Percentiles rank a stretch among this genome's conserved stretches.
Conservation (phyloP, 2,888 invertebrate genomes). For the Chrysotoxum bicinctum region DNA sequence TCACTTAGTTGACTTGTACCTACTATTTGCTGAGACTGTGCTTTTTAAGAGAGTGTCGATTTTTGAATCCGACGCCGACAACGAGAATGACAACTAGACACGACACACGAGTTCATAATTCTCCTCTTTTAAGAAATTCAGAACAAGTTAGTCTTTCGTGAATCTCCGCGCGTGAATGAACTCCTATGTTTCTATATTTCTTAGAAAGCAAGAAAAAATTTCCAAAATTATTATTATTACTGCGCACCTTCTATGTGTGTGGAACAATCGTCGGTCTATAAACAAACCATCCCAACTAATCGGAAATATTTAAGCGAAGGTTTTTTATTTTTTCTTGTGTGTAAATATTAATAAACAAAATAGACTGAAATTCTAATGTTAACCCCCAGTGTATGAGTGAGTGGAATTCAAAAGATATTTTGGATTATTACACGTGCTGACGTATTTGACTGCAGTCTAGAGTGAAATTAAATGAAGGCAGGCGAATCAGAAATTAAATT, state of each 20-base stretch:
- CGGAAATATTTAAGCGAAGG: slow-evolving; percentile 42
- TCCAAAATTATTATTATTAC: slow-evolving; percentile 30
- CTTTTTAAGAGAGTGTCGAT: slow-evolving; percentile 57
- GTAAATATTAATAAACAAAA: not conserved
- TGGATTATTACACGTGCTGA: slow-evolving; percentile 20
- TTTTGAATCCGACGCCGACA: not conserved
- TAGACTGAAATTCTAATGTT: slow-evolving; percentile 1
- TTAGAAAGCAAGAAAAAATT: not conserved
- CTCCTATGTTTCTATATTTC: slow-evolving; percentile 1
- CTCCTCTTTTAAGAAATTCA: slow-evolving; percentile 26
- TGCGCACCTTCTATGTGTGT: slow-evolving; percentile 8
- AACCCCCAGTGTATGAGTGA: not conserved
- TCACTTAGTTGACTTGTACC: not conserved
- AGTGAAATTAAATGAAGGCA: slow-evolving; percentile 8
- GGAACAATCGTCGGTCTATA: not conserved
- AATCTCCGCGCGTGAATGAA: slow-evolving; percentile 39
- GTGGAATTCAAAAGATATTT: not conserved
- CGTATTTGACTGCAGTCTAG: slow-evolving; percentile 6
- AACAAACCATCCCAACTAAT: slow-evolving; percentile 23
- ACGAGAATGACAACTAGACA: not conserved
- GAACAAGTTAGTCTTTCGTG: slow-evolving; percentile 55
- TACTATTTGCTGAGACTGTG: slow-evolving; percentile 1
- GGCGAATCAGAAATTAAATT: not conserved
- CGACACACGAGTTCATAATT: slow-evolving; percentile 12
- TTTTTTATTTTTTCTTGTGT: not conserved